Percentiles rank a stretch among this genome's conserved stretches.
These are phyloP conservation scores for Drosophila obscura DNA, from an alignment of 1,140 invertebrate genomes.

Conservation along the genomic window DNA sequence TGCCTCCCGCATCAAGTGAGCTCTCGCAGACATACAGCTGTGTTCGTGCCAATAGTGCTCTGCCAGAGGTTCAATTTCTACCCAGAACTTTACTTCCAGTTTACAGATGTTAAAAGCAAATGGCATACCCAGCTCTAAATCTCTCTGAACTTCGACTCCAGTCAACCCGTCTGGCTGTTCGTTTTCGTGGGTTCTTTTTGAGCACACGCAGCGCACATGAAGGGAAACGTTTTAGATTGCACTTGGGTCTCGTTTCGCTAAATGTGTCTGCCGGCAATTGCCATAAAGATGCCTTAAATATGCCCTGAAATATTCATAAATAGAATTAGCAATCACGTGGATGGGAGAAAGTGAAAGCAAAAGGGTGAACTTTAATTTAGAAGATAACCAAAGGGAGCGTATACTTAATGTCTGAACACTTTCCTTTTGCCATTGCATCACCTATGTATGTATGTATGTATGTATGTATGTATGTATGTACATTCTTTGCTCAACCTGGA, in stretches of 20 bases:
- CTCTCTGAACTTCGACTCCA: neutral
- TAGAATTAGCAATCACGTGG: neutral
- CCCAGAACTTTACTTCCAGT: too few relatives aligned
- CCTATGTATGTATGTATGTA: neutral
- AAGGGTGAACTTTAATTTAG: too few relatives aligned
- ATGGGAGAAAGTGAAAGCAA: too few relatives aligned
- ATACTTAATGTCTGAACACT: slow-evolving; percentile 40
- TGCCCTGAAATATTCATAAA: slow-evolving; percentile 46
- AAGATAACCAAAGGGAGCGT: slow-evolving; percentile 16
- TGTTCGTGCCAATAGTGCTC: too few relatives aligned
- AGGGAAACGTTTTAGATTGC: slow-evolving; percentile 71
- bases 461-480: neutral
- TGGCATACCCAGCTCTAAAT: too few relatives aligned
- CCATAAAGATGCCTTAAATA: slow-evolving; percentile 3
- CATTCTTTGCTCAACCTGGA: too few relatives aligned
- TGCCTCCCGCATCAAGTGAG: too few relatives aligned
- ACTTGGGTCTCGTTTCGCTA: slow-evolving; percentile 72
- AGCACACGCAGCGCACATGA: slow-evolving; percentile 31
- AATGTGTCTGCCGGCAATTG: slow-evolving; percentile 41
- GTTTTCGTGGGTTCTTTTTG: slow-evolving; percentile 6
- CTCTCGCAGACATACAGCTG: too few relatives aligned
- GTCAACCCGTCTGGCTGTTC: slow-evolving; percentile 29
- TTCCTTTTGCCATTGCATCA: slow-evolving; percentile 31
- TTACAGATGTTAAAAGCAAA: too few relatives aligned
- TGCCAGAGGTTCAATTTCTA: too few relatives aligned